A percentile compares a stretch with the other conserved stretches of the same genome.
Evolutionary conservation across 2,888 invertebrate genomes (phyloP).

Genomic region (Therioaphis trifolii): DNA sequence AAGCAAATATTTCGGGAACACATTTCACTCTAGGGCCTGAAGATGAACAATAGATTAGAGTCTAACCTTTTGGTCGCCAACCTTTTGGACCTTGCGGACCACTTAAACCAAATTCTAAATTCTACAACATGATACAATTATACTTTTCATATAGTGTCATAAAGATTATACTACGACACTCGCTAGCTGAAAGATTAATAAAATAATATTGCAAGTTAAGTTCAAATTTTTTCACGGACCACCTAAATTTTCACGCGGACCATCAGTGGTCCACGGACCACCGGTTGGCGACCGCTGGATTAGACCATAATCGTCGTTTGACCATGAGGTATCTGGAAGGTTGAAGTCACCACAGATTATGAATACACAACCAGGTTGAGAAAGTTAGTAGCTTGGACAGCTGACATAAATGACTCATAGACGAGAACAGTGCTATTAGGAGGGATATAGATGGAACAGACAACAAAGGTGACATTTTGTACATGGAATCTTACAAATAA

Average conservation of each 20-base stretch:
- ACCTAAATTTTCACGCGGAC: too few species aligned
- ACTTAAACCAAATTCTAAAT: too few species aligned
- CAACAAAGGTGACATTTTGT: background rate
- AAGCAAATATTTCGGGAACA: slow-evolving; percentile 13
- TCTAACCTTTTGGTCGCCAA: too few species aligned
- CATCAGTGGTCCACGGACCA: too few species aligned
- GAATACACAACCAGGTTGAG: background rate
- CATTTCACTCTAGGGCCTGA: slow-evolving; percentile 15
- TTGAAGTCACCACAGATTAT: slow-evolving; percentile 21
- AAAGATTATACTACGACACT: too few species aligned
- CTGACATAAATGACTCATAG: background rate
- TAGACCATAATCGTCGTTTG: background rate
- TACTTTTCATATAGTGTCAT: too few species aligned
- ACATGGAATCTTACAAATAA: background rate
- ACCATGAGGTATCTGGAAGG: background rate
- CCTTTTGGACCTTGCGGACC: too few species aligned
- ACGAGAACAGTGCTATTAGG: background rate
- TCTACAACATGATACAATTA: too few species aligned
- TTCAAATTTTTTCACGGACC: too few species aligned
- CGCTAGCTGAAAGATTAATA: too few species aligned
- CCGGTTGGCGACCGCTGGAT: too few species aligned
- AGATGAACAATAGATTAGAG: background rate
- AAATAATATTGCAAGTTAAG: too few species aligned
- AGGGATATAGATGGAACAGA: background rate
- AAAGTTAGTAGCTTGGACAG: background rate